These are phyloP conservation scores for Scrobipalpa atriplicella DNA, from an alignment of 2,888 invertebrate genomes.

Conservation along the genomic window DNA sequence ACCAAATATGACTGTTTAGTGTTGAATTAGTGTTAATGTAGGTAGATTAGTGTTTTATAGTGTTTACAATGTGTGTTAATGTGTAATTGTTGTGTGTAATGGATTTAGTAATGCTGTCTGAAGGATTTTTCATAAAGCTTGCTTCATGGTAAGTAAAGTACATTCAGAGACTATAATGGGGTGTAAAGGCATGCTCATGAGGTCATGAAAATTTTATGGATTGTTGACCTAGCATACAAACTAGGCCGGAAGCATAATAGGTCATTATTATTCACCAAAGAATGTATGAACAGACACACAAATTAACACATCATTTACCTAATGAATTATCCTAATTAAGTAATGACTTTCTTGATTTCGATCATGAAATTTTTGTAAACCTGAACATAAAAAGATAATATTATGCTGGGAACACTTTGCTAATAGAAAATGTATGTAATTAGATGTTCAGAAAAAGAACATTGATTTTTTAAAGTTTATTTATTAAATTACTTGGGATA, in stretches of 20 bases:
- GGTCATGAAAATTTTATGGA: slow-evolving; percentile 7
- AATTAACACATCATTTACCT: not conserved
- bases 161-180: not conserved
- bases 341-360: not conserved
- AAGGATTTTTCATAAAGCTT: slow-evolving; percentile 17
- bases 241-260: not conserved
- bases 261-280: too few relatives aligned
- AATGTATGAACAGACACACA: too few relatives aligned
- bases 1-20: slow-evolving; percentile 9
- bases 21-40: not conserved
- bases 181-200: not conserved
- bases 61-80: not conserved
- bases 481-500: too few relatives aligned
- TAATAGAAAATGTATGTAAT: not conserved
- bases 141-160: slow-evolving; percentile 10
- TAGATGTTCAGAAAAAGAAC: too few relatives aligned
- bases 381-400: not conserved
- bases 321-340: not conserved
- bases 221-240: not conserved
- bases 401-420: not conserved
- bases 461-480: too few relatives aligned
- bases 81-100: not conserved
- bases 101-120: not conserved
- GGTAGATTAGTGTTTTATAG: not conserved
- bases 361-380: not conserved